These are phyloP conservation scores for Polypterus bichir DNA, from an alignment of 2,113 vertebrate genomes.

Conservation along the genomic window DNA sequence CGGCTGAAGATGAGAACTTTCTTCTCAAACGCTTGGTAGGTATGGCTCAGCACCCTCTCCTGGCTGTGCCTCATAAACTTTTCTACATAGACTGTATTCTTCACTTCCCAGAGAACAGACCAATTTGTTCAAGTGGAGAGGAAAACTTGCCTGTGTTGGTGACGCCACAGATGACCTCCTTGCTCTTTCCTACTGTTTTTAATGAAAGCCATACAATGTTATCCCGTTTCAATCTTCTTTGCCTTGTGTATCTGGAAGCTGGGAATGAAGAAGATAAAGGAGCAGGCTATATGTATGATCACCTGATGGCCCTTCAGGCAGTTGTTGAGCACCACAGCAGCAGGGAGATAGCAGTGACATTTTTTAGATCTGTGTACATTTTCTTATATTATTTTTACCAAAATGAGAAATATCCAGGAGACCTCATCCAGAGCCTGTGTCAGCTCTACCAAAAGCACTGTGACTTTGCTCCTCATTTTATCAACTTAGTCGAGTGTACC, in stretches of 20 bases:
- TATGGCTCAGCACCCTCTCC: slow-evolving; percentile 65
- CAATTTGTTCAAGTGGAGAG: slow-evolving; percentile 47
- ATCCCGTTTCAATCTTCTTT: slow-evolving; percentile 58
- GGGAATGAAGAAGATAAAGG: slow-evolving; percentile 39
- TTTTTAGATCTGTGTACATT: slow-evolving; percentile 61
- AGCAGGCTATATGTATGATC: slow-evolving; percentile 46
- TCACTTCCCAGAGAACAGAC: slow-evolving; percentile 76
- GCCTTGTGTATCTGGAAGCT: slow-evolving; percentile 60
- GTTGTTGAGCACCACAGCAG: slow-evolving; percentile 42
- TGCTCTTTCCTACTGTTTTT: slow-evolving; percentile 62
- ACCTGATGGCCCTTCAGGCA: slow-evolving; percentile 47
- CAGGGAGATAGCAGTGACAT: slow-evolving; percentile 43
- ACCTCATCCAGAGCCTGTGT: slow-evolving; percentile 42
- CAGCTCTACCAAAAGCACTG: slow-evolving; percentile 51
- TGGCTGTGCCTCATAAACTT: slow-evolving; percentile 47
- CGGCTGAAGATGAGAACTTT: slow-evolving; percentile 63
- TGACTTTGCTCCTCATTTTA: slow-evolving; percentile 57
- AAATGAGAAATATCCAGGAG: slow-evolving; percentile 27
- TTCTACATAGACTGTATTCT: slow-evolving; percentile 72
- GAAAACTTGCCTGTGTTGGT: slow-evolving; percentile 64
- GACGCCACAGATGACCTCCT: slow-evolving; percentile 40
- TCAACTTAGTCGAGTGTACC: slow-evolving; percentile 51
- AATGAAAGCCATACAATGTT: slow-evolving; percentile 57
- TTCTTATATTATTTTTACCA: slow-evolving; percentile 52
- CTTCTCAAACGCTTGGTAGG: slow-evolving; percentile 59